Percentiles rank a stretch among this genome's conserved stretches.
Evolutionary conservation across 2,888 invertebrate genomes (phyloP).

Genomic region (Tenthredo amoena): DNA sequence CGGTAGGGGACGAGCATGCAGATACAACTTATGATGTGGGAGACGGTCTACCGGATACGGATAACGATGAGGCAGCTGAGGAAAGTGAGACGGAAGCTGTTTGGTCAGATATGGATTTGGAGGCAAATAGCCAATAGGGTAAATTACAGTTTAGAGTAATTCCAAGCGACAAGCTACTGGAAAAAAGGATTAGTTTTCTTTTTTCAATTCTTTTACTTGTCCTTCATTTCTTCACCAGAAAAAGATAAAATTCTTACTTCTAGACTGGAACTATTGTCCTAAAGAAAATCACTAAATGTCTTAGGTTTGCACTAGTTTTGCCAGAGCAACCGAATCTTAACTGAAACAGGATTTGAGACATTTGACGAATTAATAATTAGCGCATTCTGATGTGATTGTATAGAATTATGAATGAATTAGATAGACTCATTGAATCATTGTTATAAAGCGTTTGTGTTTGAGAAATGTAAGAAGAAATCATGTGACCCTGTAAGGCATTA

Average conservation of each 20-base stretch:
- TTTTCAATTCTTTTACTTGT: background rate
- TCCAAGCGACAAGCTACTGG: background rate
- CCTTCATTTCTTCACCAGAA: background rate
- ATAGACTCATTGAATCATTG: slow-evolving; percentile 1
- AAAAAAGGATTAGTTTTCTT: background rate
- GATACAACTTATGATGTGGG: slow-evolving; percentile 79
- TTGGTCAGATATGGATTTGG: slow-evolving; percentile 83
- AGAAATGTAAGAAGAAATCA: background rate
- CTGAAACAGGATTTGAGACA: background rate
- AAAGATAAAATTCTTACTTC: background rate
- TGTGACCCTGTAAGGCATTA: background rate
- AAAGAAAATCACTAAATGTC: background rate
- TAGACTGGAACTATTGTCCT: background rate
- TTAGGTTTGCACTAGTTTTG: background rate
- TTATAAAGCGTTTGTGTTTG: background rate
- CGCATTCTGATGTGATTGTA: background rate
- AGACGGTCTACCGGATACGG: slow-evolving; percentile 77
- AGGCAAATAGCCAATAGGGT: slow-evolving; percentile 77
- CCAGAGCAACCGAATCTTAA: background rate
- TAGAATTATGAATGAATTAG: background rate
- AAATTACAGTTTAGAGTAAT: background rate
- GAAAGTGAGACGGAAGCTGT: slow-evolving; percentile 82
- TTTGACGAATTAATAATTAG: background rate
- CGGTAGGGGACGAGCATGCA: slow-evolving; percentile 79
- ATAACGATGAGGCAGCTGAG: slow-evolving; percentile 78